Percentiles rank a stretch among this genome's conserved stretches.
Conservation (phyloP, 1,140 invertebrate genomes). For the Nebria ingens region DNA sequence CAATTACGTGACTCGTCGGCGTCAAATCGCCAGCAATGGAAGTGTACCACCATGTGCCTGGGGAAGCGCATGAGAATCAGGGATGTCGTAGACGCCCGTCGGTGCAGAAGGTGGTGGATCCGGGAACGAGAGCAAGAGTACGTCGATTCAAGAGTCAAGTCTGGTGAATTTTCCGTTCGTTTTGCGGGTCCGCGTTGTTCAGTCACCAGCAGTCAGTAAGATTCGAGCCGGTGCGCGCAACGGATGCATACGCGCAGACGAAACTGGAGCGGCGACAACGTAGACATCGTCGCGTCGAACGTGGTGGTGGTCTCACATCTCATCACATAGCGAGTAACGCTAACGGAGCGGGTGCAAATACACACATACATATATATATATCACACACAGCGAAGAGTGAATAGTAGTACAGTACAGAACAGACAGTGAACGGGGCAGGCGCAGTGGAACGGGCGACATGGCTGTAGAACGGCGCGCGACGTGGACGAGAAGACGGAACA, state of each 20-base stretch:
- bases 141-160: not conserved
- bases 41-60: not conserved
- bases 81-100: no score
- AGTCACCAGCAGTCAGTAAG: no score
- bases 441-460: conserved; percentile 4
- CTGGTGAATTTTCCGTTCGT: not conserved
- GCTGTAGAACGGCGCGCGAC: not conserved
- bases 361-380: conserved; percentile 1
- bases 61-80: not conserved
- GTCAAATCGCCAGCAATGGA: not conserved
- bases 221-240: not conserved
- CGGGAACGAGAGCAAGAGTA: not conserved
- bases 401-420: not conserved
- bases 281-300: not conserved
- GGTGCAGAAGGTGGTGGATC: not conserved
- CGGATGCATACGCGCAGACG: no score
- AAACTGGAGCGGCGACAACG: not conserved
- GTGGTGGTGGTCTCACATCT: no score
- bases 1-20: not conserved
- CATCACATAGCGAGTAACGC: no score
- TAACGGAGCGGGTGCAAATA: not conserved
- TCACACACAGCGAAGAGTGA: not conserved
- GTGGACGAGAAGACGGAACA: not conserved
- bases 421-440: not conserved
- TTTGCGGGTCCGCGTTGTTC: no score